A percentile compares a stretch with the other conserved stretches of the same genome.
Conservation (phyloP, 2,888 invertebrate genomes). For the Cremastinae sp. region DNA sequence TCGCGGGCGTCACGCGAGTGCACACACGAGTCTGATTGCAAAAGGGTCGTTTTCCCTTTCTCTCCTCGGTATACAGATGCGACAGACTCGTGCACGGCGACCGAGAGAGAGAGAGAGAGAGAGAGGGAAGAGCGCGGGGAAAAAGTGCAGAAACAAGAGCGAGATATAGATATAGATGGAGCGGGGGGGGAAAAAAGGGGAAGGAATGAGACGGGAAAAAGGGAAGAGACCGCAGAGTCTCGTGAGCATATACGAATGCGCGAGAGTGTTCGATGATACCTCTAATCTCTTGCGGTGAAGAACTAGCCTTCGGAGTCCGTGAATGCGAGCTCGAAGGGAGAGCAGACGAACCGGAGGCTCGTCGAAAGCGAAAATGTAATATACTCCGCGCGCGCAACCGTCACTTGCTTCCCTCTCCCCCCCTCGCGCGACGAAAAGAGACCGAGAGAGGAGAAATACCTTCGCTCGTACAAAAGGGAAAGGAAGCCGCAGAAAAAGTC, state of each 20-base stretch:
- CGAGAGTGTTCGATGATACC: conserved; percentile 41
- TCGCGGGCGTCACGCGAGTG: conserved; percentile 14
- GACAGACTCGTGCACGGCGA: background rate
- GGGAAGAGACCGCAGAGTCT: conserved; percentile 45
- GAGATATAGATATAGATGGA: no score
- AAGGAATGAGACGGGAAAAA: conserved; percentile 8
- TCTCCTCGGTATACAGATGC: background rate
- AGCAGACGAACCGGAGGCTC: conserved; percentile 19
- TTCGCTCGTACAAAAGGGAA: conserved; percentile 42
- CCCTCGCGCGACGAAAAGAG: conserved; percentile 27
- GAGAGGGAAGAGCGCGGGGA: conserved; percentile 13
- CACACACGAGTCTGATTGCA: conserved; percentile 8
- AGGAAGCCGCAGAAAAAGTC: conserved; percentile 50
- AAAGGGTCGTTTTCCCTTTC: conserved; percentile 8
- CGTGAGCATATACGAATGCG: no score
- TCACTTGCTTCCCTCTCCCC: no score
- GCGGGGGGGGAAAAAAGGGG: no score
- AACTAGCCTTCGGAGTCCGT: conserved; percentile 12
- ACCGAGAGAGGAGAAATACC: conserved; percentile 37
- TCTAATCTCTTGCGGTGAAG: conserved; percentile 47
- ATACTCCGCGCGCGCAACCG: background rate
- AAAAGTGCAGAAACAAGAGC: conserved; percentile 30
- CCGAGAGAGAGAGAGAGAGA: background rate
- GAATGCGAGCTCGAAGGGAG: conserved; percentile 25
- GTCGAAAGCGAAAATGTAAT: conserved; percentile 56